Evolutionary conservation across 2,797 vertebrate genomes (phyloP), one percentile per base, ranked within the genome.

Genomic region (Delichon dasypus): DNA sequence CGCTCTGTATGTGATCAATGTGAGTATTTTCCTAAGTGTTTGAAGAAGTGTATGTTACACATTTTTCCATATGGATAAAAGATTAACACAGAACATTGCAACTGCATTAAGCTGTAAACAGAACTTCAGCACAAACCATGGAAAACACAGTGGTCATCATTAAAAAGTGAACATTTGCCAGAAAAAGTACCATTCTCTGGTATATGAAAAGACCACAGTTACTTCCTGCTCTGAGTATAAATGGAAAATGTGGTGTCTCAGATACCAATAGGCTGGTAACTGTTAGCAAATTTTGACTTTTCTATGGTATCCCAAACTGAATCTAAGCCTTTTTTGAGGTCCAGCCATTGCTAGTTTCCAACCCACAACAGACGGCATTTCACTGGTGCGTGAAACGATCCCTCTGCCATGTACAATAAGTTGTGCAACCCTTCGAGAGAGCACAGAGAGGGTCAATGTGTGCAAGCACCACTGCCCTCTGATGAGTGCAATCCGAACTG

Each of bases 241-340:
- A 90, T 79, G 91, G 96, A 96, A 96, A 97, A 94, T 79, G 60
- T 74, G 82, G 76, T 88, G 85, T 86, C 64, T 82, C 67, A 50
- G 83, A 85, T 36, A 93, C 85, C 79, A 95, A 22, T 7, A 67
- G 58, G 70, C 55, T 93, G 82, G 92, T 86, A 95, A 95, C 89
- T 70, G 62, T 74, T 93, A 88, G 76, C 79, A 94, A 96, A 94
- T 86, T 64, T 88, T 95, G 83, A 87, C 67, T 93, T 94, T 96
- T 74, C 88, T 91, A 40, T 54, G 73, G 76, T 70, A 93, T 90
- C 80, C 76, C 71, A 85, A 88, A 66, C 45, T 20, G 38, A 96
- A 88, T 76, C 38, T 32, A 92, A 94, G 60, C 64, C 67, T 73
- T 84, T 93, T 88, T 12, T 88, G 76, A 93, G 89, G 85, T 84